Conservation (phyloP, 2,113 vertebrate genomes). For the Numida meleagris region DNA sequence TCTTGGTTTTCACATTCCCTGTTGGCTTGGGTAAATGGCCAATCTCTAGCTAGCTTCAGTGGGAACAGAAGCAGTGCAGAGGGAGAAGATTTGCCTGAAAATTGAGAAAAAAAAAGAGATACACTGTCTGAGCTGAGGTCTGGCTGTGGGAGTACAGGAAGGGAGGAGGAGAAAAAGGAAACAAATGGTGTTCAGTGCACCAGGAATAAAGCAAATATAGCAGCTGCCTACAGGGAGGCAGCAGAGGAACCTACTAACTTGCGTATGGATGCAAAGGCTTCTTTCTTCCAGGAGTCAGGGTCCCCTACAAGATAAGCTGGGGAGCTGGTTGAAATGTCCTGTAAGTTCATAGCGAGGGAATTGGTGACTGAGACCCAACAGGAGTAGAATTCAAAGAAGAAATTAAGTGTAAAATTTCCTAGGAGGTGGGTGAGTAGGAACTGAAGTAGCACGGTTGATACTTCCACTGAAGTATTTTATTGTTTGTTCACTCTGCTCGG, state of each 20-base stretch:
- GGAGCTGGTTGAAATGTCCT: background rate
- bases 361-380: background rate
- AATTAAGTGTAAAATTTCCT: background rate
- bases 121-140: background rate
- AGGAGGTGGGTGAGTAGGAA: background rate
- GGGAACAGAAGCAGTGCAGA: background rate
- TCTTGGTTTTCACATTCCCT: constrained; percentile 43
- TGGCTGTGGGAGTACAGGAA: background rate
- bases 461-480: background rate
- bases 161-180: background rate
- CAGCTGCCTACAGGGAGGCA: background rate
- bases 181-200: background rate
- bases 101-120: background rate
- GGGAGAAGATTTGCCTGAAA: background rate
- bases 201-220: background rate
- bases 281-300: background rate
- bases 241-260: background rate
- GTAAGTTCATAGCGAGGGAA: background rate
- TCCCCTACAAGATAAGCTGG: background rate
- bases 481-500: background rate
- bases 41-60: constrained; percentile 11
- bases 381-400: background rate
- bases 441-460: background rate
- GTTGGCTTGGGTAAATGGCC: constrained; percentile 21
- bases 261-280: background rate